Evolutionary conservation across 2,888 invertebrate genomes (phyloP).

Genomic region (Mycalesis mineus): DNA sequence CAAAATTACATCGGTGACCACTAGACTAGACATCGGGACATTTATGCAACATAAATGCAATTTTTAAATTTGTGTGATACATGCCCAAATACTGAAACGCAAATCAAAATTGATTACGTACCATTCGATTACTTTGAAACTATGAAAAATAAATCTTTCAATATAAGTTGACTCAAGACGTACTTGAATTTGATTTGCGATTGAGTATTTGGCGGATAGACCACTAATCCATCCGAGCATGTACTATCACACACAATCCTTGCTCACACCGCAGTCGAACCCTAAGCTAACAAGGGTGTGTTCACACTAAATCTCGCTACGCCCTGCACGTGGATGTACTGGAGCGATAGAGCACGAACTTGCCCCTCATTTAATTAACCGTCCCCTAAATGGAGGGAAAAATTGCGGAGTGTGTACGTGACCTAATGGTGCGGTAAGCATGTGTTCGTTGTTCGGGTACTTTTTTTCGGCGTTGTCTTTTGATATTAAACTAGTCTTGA

Average conservation of each 20-base stretch:
- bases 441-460: slow-evolving; percentile 4
- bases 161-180: too few species aligned
- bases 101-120: too few species aligned
- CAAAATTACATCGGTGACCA: too few species aligned
- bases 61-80: too few species aligned
- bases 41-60: too few species aligned
- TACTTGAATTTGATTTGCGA: too few species aligned
- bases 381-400: slow-evolving; percentile 29
- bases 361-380: slow-evolving; percentile 33
- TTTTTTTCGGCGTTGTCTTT: background rate
- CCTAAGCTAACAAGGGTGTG: slow-evolving; percentile 25
- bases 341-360: slow-evolving; percentile 32
- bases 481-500: background rate
- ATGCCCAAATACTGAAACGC: too few species aligned
- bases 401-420: slow-evolving; percentile 30
- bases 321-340: slow-evolving; percentile 23
- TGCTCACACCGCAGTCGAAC: slow-evolving; percentile 14
- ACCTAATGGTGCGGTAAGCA: slow-evolving; percentile 22
- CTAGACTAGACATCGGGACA: too few species aligned
- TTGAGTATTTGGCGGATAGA: too few species aligned
- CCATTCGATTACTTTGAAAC: too few species aligned
- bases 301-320: slow-evolving; percentile 21
- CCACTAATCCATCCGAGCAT: background rate
- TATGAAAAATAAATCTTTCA: too few species aligned
- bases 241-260: background rate